Base-by-base conservation (phyloP, 1,140 invertebrate genomes). In the Galleria mellonella region DNA sequence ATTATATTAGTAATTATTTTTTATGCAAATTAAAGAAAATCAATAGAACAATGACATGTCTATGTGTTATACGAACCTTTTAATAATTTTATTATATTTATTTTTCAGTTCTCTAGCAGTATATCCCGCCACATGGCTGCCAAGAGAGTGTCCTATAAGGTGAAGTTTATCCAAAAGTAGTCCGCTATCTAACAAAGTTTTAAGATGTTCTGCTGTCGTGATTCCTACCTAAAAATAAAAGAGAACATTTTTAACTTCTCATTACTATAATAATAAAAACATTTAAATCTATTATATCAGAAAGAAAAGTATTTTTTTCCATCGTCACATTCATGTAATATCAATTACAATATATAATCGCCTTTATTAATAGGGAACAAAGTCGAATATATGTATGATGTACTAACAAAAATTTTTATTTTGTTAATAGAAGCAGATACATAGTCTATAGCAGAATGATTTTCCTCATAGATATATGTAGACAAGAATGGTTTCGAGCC, bases 41-140 rank as follows among this genome's bases (percentile, higher is more conserved):
- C n/a, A n/a, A n/a, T n/a, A n/a, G n/a, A n/a, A n/a, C n/a, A n/a
- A n/a, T n/a, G n/a, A n/a, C n/a, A n/a, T n/a, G n/a, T n/a, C n/a
- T n/a, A n/a, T n/a, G n/a, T n/a, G n/a, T n/a, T n/a, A 9, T 1
- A 17, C 28, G 32, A 56, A 83, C 81, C 81, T 75, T 72, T 79
- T 84, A n/a, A 84, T 54, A 44, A 61, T 62, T 50, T 71, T 79
- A 32, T 68, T 69, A 42, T 74, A 74, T 65, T 76, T 84, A 9
- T 57, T 76, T 49, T 73, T 78, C 2, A 83, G 55, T 28, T 79
- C 79, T 12, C 77, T 69, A 0, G 72, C 83, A 0, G 74, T 61
- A 39, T 81, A 78, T 0, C 83, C 83, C 1, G 79, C 82, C 4
- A 87, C 81, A 42, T 87, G 84, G 43, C 82, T 84, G 4, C 86